phyloP scores from a whole-genome alignment of 2,888 invertebrate genomes.

The Trimorus sp. region DNA sequence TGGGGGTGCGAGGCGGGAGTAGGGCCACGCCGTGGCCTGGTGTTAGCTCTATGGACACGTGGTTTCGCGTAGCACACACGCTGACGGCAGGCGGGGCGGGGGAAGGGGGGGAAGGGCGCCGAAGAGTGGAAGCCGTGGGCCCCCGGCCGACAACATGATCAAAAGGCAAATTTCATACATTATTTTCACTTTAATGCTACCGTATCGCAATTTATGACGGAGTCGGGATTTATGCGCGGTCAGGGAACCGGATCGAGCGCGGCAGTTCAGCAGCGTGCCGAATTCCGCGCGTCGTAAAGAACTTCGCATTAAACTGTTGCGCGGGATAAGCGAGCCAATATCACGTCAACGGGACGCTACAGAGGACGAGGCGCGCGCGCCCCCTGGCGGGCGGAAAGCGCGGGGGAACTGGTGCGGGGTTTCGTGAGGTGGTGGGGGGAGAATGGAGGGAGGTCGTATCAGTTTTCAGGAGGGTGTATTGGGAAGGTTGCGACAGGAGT shows the following conservation, averaged over 20 bases:
- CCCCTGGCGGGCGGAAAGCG: too few relatives aligned
- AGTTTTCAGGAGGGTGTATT: too few relatives aligned
- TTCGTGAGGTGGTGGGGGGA: too few relatives aligned
- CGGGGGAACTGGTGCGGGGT: too few relatives aligned
- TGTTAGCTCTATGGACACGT: slow-evolving; percentile 44
- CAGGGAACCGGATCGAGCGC: slow-evolving; percentile 61
- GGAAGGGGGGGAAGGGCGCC: slow-evolving; percentile 50
- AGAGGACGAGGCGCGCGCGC: too few relatives aligned
- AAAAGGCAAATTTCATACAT: slow-evolving; percentile 81
- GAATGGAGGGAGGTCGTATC: too few relatives aligned
- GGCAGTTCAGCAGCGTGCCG: slow-evolving; percentile 52
- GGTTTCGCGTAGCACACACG: slow-evolving; percentile 43
- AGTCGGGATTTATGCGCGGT: slow-evolving; percentile 79
- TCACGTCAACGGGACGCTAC: slow-evolving; percentile 73
- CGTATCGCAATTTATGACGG: slow-evolving; percentile 80
- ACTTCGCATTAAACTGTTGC: slow-evolving; percentile 77
- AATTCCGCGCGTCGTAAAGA: slow-evolving; percentile 73
- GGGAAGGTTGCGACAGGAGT: too few relatives aligned
- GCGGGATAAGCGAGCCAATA: slow-evolving; percentile 69
- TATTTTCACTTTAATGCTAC: slow-evolving; percentile 81
- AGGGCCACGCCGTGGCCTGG: slow-evolving; percentile 69
- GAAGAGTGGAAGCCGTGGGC: slow-evolving; percentile 77
- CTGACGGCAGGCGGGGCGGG: slow-evolving; percentile 22
- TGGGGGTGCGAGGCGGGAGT: slow-evolving; percentile 70
- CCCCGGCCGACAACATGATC: slow-evolving; percentile 80